Conservation (phyloP, 1,140 invertebrate species). For the Hyposmocoma kahamanoa region DNA sequence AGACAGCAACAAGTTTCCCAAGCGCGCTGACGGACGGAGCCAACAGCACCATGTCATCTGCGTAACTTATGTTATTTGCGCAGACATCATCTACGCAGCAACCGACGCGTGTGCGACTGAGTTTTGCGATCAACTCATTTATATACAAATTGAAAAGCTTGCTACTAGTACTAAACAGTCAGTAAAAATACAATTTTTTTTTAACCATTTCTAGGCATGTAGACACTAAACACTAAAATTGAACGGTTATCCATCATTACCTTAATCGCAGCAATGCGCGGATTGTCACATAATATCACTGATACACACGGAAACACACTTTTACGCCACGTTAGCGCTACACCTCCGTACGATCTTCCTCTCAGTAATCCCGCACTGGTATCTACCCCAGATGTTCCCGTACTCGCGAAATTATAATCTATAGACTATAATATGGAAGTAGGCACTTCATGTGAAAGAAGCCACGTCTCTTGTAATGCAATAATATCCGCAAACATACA, state of each 20-base stretch:
- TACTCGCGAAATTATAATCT: neutral
- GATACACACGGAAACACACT: neutral
- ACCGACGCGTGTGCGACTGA: no score
- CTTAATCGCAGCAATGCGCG: neutral
- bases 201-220: neutral
- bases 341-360: neutral
- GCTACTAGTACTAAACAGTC: no score
- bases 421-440: neutral
- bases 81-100: no score
- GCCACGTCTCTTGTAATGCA: neutral
- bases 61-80: no score
- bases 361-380: neutral
- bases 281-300: neutral
- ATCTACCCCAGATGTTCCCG: neutral
- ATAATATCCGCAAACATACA: neutral
- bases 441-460: neutral
- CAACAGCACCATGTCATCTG: no score
- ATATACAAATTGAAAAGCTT: no score
- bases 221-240: no score
- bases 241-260: neutral
- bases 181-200: neutral
- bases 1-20: no score
- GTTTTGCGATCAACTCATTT: no score
- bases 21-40: no score
- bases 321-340: neutral